These are phyloP conservation scores for Trachelipus rathkii DNA, from an alignment of 1,140 invertebrate species.

Conservation along the genomic window DNA sequence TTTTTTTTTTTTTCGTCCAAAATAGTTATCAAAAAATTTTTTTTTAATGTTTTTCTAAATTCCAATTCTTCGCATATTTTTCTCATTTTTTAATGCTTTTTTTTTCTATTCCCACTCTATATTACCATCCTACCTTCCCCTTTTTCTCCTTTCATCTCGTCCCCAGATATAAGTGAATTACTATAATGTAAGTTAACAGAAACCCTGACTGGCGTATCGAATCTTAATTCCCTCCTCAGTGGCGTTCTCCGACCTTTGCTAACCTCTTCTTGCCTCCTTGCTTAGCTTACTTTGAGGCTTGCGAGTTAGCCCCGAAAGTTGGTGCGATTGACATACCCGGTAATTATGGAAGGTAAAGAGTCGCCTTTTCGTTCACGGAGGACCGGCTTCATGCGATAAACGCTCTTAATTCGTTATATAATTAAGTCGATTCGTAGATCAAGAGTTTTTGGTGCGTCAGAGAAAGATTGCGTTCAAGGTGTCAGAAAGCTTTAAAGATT, in stretches of 20 bases:
- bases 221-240: constrained; percentile 10
- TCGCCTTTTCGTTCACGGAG: neutral
- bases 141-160: too few species aligned
- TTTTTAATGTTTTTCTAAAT: too few species aligned
- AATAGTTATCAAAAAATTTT: too few species aligned
- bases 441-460: neutral
- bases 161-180: too few species aligned
- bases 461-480: neutral
- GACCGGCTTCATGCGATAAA: neutral
- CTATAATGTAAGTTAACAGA: neutral
- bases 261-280: neutral
- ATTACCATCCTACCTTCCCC: too few species aligned
- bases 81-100: too few species aligned
- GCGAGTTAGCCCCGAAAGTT: neutral
- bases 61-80: too few species aligned
- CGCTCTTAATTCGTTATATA: neutral
- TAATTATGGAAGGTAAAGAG: neutral
- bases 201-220: neutral
- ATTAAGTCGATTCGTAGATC: neutral
- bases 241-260: neutral
- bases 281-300: neutral
- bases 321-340: neutral
- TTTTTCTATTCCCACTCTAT: too few species aligned
- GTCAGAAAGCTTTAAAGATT: constrained; percentile 11
- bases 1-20: too few species aligned